Conservation (phyloP, 2,797 vertebrate species). For the Cuniculus paca region DNA sequence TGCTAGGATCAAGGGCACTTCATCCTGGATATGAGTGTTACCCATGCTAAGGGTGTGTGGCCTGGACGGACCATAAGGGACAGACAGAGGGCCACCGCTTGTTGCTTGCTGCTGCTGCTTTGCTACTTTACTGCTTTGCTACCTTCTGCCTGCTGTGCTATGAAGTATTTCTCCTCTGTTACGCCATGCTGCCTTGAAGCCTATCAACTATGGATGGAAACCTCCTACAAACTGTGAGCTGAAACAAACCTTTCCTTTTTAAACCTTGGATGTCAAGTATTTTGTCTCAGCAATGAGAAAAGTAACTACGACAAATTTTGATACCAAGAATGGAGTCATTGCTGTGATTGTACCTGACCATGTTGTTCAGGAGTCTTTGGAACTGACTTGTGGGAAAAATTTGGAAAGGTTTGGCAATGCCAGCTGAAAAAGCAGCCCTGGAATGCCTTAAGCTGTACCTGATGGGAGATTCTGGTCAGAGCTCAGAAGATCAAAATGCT, state of each 20-base stretch:
- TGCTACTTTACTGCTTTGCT: not conserved
- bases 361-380: not conserved
- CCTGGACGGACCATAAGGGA: not conserved
- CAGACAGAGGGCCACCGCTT: not conserved
- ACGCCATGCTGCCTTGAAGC: not conserved
- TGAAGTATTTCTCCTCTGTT: not conserved
- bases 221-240: not conserved
- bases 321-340: not conserved
- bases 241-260: not conserved
- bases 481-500: not conserved
- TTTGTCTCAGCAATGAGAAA: not conserved
- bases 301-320: not conserved
- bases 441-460: not conserved
- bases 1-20: not conserved
- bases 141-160: not conserved
- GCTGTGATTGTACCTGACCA: not conserved
- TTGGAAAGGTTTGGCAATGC: not conserved
- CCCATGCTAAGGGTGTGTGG: not conserved
- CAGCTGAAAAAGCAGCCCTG: not conserved
- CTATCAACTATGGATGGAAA: not conserved
- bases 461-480: not conserved
- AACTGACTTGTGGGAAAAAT: not conserved
- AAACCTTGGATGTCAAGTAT: not conserved
- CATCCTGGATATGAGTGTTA: not conserved
- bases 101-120: not conserved